Evolutionary conservation across 1,140 invertebrate species (phyloP).

Genomic region (Steinernema khuongi): DNA sequence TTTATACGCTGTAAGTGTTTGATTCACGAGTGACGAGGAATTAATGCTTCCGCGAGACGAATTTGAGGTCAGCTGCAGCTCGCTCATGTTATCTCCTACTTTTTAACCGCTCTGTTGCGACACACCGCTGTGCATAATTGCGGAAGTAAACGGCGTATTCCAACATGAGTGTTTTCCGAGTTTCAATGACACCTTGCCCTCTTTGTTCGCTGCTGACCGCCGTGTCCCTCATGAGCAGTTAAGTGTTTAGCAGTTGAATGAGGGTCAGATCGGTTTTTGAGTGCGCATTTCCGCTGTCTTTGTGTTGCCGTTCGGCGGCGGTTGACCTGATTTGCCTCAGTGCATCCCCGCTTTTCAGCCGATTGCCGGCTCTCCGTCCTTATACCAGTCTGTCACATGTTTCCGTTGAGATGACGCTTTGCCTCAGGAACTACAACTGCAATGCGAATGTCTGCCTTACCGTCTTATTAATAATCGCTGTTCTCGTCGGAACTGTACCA

Average conservation of each 20-base stretch:
- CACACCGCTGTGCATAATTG: neutral
- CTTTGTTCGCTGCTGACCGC: constrained; percentile 1
- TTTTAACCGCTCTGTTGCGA: no score
- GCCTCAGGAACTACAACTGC: neutral
- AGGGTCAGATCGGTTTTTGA: constrained; percentile 15
- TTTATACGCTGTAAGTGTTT: no score
- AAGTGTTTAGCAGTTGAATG: constrained; percentile 10
- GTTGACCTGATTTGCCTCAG: constrained; percentile 16
- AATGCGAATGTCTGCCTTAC: neutral
- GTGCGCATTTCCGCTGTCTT: constrained; percentile 10
- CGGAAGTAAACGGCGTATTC: neutral
- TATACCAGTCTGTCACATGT: neutral
- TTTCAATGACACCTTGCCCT: neutral
- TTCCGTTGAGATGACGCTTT: constrained; percentile 5
- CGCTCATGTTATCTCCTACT: no score
- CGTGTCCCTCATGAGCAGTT: constrained; percentile 11
- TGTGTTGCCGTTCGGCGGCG: constrained; percentile 11
- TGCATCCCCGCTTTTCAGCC: neutral
- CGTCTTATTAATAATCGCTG: neutral
- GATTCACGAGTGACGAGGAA: no score
- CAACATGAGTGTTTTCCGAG: neutral
- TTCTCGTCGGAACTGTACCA: neutral
- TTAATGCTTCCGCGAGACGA: no score
- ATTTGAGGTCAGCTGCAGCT: no score
- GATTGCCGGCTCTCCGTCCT: neutral